Evolutionary conservation across 2,888 invertebrate species (phyloP).

Genomic region (Netelia inedita): DNA sequence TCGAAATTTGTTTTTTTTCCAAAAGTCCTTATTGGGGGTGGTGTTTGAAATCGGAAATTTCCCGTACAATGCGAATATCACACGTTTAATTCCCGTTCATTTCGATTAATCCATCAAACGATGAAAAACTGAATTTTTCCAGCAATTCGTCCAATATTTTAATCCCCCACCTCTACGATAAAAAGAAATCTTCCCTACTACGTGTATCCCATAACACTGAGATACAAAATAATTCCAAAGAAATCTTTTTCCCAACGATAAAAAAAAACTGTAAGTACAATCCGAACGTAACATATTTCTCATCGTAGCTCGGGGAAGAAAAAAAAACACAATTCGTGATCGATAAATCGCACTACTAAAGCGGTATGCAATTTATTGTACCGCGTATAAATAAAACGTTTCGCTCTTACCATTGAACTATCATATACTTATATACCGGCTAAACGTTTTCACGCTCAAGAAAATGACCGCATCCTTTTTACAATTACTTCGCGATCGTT

Average conservation of each 20-base stretch:
- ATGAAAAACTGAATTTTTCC: too few relatives aligned
- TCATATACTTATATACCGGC: not conserved
- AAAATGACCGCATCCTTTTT: conserved; percentile 32
- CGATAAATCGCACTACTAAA: conserved; percentile 8
- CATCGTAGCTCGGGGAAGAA: conserved; percentile 21
- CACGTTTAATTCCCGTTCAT: too few relatives aligned
- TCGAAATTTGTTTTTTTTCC: too few relatives aligned
- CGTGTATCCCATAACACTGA: too few relatives aligned
- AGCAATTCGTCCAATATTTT: too few relatives aligned
- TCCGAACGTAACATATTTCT: not conserved
- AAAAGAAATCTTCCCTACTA: too few relatives aligned
- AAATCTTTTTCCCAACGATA: not conserved
- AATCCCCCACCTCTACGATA: too few relatives aligned
- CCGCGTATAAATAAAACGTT: not conserved
- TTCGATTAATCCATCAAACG: too few relatives aligned
- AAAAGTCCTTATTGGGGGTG: too few relatives aligned
- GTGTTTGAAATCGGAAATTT: too few relatives aligned
- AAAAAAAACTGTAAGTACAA: not conserved
- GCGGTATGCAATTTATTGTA: not conserved
- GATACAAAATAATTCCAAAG: conserved; percentile 10
- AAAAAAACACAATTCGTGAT: conserved; percentile 34
- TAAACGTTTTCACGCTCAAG: not conserved
- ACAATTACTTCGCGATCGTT: conserved; percentile 21
- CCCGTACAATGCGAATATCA: too few relatives aligned
- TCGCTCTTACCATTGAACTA: conserved; percentile 1